phyloP scores from a whole-genome alignment of 1,140 invertebrate species.

The Drosophila pruinosa region DNA sequence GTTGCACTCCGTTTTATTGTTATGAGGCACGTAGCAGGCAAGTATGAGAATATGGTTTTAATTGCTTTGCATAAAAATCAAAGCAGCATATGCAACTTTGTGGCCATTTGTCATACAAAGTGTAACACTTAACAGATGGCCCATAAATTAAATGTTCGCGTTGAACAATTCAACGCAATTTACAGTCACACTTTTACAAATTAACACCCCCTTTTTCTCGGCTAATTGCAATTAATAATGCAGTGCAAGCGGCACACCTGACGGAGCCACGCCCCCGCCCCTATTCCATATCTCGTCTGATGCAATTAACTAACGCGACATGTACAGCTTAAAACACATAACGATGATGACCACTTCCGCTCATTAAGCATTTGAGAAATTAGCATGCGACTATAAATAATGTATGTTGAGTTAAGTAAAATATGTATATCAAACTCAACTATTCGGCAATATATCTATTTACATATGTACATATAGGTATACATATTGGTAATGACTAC shows the following conservation, averaged over 20 bases:
- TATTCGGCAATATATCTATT: too few species aligned
- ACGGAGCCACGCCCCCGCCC: slow-evolving; percentile 45
- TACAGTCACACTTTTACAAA: slow-evolving; percentile 69
- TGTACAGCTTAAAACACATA: slow-evolving; percentile 72
- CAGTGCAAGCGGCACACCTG: slow-evolving; percentile 56
- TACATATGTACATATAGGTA: background rate
- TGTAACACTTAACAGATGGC: slow-evolving; percentile 74
- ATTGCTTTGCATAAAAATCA: slow-evolving; percentile 64
- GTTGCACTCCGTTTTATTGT: slow-evolving; percentile 18
- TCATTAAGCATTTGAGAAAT: slow-evolving; percentile 82
- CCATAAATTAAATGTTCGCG: slow-evolving; percentile 64
- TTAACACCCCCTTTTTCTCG: slow-evolving; percentile 46
- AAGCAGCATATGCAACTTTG: slow-evolving; percentile 61
- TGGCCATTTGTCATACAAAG: slow-evolving; percentile 73
- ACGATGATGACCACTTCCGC: slow-evolving; percentile 79
- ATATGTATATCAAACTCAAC: slow-evolving; percentile 31
- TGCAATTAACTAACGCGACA: slow-evolving; percentile 62
- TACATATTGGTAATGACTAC: background rate
- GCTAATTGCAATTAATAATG: slow-evolving; percentile 78
- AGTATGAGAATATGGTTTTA: slow-evolving; percentile 44
- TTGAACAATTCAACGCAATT: slow-evolving; percentile 60
- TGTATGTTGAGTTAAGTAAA: slow-evolving; percentile 33
- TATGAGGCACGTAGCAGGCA: background rate
- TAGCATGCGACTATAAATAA: slow-evolving; percentile 72
- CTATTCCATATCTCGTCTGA: background rate